Conservation (phyloP, 2,113 vertebrate genomes). For the Catharus fuscescens region DNA sequence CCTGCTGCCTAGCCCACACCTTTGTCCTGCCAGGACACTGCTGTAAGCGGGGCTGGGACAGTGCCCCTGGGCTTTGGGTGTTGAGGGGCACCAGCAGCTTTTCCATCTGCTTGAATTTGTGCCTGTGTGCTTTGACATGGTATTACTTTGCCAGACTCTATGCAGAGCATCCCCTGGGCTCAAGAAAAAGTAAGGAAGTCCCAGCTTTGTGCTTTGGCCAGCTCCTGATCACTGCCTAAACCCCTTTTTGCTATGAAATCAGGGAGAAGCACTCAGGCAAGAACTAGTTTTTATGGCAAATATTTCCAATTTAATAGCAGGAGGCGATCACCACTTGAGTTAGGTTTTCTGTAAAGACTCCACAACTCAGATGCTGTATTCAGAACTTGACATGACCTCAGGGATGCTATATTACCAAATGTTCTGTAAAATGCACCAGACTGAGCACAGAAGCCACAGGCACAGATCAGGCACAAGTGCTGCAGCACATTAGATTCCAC, state of each 20-base stretch:
- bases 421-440: constrained; percentile 57
- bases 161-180: neutral
- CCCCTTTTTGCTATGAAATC: neutral
- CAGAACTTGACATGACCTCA: neutral
- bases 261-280: neutral
- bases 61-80: neutral
- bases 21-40: neutral
- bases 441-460: constrained; percentile 26
- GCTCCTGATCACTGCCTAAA: neutral
- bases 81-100: neutral
- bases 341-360: neutral
- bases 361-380: constrained; percentile 3
- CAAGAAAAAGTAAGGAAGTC: neutral
- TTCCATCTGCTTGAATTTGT: neutral
- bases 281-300: neutral
- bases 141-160: neutral
- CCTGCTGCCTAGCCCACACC: neutral
- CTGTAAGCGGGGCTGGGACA: neutral
- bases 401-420: constrained; percentile 30
- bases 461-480: neutral
- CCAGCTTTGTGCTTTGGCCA: neutral
- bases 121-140: neutral
- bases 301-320: neutral
- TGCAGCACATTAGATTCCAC: neutral
- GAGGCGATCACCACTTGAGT: neutral